These are phyloP conservation scores for Andricus quercusramuli DNA, from an alignment of 2,888 invertebrate genomes.

Conservation along the genomic window DNA sequence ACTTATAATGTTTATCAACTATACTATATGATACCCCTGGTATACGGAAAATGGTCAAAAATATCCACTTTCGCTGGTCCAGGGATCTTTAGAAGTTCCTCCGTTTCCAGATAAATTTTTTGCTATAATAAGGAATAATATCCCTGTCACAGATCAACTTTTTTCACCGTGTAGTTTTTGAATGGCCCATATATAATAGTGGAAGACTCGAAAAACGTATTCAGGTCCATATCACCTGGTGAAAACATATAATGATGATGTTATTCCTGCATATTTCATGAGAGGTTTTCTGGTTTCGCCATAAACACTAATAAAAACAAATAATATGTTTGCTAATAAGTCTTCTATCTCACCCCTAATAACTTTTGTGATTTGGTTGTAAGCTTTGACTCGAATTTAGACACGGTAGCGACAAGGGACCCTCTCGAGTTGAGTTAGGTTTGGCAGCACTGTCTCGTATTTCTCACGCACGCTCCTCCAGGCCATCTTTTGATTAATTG, in stretches of 20 bases:
- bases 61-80: no score
- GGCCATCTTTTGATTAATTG: slow-evolving; percentile 70
- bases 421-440: slow-evolving; percentile 50
- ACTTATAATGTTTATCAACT: no score
- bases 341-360: slow-evolving; percentile 42
- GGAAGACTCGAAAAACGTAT: not conserved
- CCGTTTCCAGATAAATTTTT: no score
- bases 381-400: slow-evolving; percentile 54
- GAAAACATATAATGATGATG: slow-evolving; percentile 9
- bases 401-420: slow-evolving; percentile 49
- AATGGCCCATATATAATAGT: not conserved
- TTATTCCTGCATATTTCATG: slow-evolving; percentile 20
- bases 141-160: no score
- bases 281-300: slow-evolving; percentile 6
- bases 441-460: slow-evolving; percentile 68
- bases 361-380: slow-evolving; percentile 52
- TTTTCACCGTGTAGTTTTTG: no score
- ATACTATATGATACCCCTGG: no score
- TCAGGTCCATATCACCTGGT: not conserved
- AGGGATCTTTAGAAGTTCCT: no score
- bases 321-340: slow-evolving; percentile 20
- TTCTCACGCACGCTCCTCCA: slow-evolving; percentile 72
- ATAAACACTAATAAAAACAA: slow-evolving; percentile 24
- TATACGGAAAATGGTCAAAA: no score
- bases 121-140: no score